Evolutionary conservation across 2,888 invertebrate genomes (phyloP), one percentile per base, ranked within the genome.

Genomic region (Adineta ricciae): DNA sequence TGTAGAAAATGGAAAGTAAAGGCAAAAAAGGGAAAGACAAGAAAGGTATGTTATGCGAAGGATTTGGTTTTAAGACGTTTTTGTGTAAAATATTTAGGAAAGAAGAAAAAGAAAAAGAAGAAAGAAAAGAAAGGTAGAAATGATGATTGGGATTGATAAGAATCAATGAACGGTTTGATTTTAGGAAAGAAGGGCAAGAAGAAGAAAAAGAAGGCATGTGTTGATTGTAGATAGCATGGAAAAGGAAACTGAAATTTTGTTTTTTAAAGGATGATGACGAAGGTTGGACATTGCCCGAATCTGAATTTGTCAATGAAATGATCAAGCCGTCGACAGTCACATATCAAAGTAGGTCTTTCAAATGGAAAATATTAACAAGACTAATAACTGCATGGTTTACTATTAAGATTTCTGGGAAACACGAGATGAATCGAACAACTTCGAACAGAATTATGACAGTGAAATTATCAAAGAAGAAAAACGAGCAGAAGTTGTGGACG

Each of bases 401-500:
- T 21, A 84, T 84, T 16, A 14, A 38, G 56, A 49, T 84, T 21
- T 41, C 46, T 83, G 83, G 84, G 38, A 73, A 84, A 86, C 24
- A 56, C 89, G 95, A 94, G 86, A 92, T 94, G 41, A 97, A 96
- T 96, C 93, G 93, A 88, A 93, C 2, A 95, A 95, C 90, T 92
- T 93, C 0, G 92, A 93, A 84, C 96, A 96, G 89, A 92, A 92
- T 41, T 94, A 94, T 88, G 94, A 96, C 89, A 92, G 93, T 84
- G 94, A 95, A 86, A 94, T 96, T 91, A 94, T 97, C 87, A 94
- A 94, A 88, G 92, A 93, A 86, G 95, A 95, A 87, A 96, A 96
- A 90, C 93, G 94, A 88, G 91, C 92, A 0, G 94, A 94, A 90
- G 93, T 97, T 86, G 95, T 96, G 90, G 92, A 93, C 86, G 95